Percentiles rank a stretch among this genome's conserved stretches.
Evolutionary conservation across 2,797 vertebrate species (phyloP).

Genomic region (Podarcis lilfordi): DNA sequence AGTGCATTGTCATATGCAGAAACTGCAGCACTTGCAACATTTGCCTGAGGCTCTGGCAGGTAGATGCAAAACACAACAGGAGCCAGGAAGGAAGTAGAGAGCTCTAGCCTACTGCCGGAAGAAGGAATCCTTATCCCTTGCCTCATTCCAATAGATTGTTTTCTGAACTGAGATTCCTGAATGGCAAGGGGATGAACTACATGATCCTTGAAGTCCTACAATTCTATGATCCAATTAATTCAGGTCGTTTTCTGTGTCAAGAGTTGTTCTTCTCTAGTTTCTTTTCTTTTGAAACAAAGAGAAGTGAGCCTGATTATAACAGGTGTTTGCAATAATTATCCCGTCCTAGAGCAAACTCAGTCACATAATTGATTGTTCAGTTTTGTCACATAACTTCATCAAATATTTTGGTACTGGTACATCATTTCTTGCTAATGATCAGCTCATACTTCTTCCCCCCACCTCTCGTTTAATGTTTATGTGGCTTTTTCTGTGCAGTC

Average conservation of each 20-base stretch:
- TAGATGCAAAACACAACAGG: not conserved
- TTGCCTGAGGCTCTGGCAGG: not conserved
- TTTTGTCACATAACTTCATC: not conserved
- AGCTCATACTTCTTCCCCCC: conserved; percentile 9
- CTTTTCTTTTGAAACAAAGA: not conserved
- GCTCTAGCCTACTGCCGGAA: not conserved
- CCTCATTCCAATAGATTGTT: not conserved
- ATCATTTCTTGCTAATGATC: not conserved
- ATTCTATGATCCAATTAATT: too few relatives aligned
- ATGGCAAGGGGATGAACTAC: too few relatives aligned
- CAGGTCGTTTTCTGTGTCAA: not conserved
- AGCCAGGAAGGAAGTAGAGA: not conserved
- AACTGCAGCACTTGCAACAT: not conserved
- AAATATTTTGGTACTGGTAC: not conserved
- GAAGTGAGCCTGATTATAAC: not conserved
- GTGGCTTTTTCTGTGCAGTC: not conserved
- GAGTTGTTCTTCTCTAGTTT: not conserved
- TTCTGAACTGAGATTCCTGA: not conserved
- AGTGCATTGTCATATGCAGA: not conserved
- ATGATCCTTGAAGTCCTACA: too few relatives aligned
- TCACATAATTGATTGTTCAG: not conserved
- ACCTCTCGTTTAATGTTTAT: conserved; percentile 11
- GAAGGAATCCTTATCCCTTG: not conserved
- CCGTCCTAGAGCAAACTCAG: not conserved
- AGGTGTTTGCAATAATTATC: not conserved